Conservation (phyloP, 2,797 vertebrate species). For the Cyprinodon diabolis region DNA sequence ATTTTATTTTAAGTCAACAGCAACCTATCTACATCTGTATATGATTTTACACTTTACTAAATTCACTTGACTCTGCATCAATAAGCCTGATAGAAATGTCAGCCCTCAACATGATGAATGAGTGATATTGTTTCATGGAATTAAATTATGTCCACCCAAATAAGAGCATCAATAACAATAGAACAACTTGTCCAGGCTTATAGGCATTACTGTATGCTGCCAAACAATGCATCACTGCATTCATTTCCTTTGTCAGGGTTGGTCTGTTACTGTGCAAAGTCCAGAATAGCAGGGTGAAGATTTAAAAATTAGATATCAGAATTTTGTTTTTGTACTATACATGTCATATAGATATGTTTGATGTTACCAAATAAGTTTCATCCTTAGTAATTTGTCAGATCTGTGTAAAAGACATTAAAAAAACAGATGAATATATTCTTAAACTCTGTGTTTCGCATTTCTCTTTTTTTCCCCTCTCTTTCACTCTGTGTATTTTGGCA, state of each 20-base stretch:
- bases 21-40: conserved; percentile 12
- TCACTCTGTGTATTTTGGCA: conserved; percentile 60
- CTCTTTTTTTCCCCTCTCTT: conserved; percentile 24
- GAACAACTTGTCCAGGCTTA: conserved; percentile 50
- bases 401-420: conserved; percentile 31
- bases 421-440: conserved; percentile 21
- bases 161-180: conserved; percentile 73
- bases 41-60: conserved; percentile 37
- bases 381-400: conserved; percentile 22
- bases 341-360: neutral
- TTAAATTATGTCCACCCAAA: conserved; percentile 69
- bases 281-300: conserved; percentile 3
- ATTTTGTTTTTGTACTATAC: no score
- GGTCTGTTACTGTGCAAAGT: conserved; percentile 13
- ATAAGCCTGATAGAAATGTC: conserved; percentile 65
- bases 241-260: conserved; percentile 43
- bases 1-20: conserved; percentile 14
- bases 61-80: conserved; percentile 56
- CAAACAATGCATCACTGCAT: conserved; percentile 20
- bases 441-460: conserved; percentile 30
- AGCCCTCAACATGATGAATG: conserved; percentile 67
- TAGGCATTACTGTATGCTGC: conserved; percentile 21
- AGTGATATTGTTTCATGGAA: conserved; percentile 65
- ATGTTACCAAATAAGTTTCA: neutral
- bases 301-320: neutral